Conservation (phyloP, 1,140 invertebrate species). For the Sipha flava region DNA sequence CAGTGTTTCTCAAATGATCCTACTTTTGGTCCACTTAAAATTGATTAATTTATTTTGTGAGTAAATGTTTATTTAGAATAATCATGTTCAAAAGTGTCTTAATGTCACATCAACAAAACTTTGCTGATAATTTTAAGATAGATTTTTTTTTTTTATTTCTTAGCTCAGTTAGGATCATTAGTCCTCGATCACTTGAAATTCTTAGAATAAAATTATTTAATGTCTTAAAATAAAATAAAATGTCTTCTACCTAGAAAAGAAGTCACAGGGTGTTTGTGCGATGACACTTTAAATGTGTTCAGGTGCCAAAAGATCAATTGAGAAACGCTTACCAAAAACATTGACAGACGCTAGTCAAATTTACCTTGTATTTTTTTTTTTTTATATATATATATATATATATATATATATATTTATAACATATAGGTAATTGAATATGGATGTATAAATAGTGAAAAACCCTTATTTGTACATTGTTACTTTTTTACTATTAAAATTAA, state of each 20-base stretch:
- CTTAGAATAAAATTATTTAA: neutral
- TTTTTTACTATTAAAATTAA: conserved; percentile 31
- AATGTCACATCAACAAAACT: too few relatives aligned
- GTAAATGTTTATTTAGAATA: neutral
- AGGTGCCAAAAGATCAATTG: conserved; percentile 14
- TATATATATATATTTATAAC: too few relatives aligned
- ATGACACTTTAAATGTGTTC: neutral
- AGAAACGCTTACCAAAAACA: neutral
- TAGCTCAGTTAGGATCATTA: too few relatives aligned
- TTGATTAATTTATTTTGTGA: neutral
- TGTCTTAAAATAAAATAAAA: neutral
- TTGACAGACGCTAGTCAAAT: neutral
- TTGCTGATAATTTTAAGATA: neutral
- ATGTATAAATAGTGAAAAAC: conserved; percentile 2
- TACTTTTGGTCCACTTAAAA: neutral
- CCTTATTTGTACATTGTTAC: conserved; percentile 22
- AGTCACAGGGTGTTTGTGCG: neutral
- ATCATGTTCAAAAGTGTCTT: neutral
- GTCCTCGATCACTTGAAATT: neutral
- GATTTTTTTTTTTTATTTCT: neutral
- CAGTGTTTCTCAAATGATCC: conserved; percentile 26
- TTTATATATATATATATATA: too few relatives aligned
- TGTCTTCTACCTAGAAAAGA: neutral
- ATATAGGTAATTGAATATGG: neutral
- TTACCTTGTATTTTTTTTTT: conserved; percentile 7